Base-by-base conservation (phyloP, 2,888 invertebrate genomes). In the Apodemia mormo region DNA sequence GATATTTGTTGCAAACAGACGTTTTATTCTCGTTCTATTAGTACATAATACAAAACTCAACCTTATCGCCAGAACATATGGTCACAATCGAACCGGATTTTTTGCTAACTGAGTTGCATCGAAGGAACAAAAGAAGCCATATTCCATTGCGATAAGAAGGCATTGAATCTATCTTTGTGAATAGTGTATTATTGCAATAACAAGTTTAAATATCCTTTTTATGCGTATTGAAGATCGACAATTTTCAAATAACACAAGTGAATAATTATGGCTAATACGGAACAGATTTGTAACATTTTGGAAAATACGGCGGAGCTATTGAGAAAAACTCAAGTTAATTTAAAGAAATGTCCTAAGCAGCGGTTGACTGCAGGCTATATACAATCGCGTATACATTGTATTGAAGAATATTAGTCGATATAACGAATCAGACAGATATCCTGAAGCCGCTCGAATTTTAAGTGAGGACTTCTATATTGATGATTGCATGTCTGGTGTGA, bases 391-490 rank as follows among this genome's bases (percentile, higher is more conserved):
- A 49, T 49, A 49, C 4, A 49, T 5, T 49, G 49, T n/a, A 14
- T 49, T 49, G 49, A 49, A 49, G 49, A 49, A n/a, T 49, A 49
- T 49, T 49, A n/a, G 49, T 49, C 49, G 45, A 33, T n/a, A n/a
- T n/a, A n/a, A n/a, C n/a, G n/a, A n/a, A n/a, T n/a, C n/a, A n/a
- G n/a, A n/a, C n/a, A n/a, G n/a, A n/a, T n/a, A n/a, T n/a, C n/a
- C n/a, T n/a, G n/a, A 33, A 30, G 76, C 73, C 4, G 69, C 70
- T 2, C 40, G 74, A 14, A 75, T 68, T 1, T 65, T 75, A 1
- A 66, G 69, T 40, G 49, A 70, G 7, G 70, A 72, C 37, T 78
- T 77, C 22, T 79, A 76, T 9, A 75, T 79, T 72, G 79, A 80
- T 79, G 37, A 37, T 37, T 37, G 37, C 37, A 37, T 79, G 70